Conservation (phyloP, 2,797 vertebrate genomes). For the Sitta carolinensis region DNA sequence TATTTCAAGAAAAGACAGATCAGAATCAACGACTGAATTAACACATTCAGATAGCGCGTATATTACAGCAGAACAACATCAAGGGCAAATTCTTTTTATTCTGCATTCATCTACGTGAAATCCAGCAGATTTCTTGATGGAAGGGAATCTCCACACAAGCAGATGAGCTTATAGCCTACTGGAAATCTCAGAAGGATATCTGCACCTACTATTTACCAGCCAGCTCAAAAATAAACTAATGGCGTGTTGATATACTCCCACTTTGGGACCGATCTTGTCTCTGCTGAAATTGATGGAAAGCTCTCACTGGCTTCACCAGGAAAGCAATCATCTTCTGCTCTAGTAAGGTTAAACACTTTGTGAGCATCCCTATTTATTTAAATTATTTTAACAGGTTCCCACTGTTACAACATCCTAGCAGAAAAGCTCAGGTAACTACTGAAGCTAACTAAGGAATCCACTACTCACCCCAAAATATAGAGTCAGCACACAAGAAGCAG, state of each 20-base stretch:
- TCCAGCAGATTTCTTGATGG: conserved; percentile 35
- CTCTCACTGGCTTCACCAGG: background rate
- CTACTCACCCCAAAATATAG: conserved; percentile 42
- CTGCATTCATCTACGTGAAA: conserved; percentile 17
- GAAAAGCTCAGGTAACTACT: conserved; percentile 63
- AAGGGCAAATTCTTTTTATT: conserved; percentile 15
- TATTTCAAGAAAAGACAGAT: conserved; percentile 35
- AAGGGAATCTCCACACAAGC: conserved; percentile 29
- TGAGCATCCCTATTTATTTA: conserved; percentile 30
- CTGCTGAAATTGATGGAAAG: conserved; percentile 11
- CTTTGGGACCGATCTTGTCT: background rate
- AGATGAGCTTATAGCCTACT: conserved; percentile 35
- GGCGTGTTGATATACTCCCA: background rate
- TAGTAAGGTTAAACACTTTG: conserved; percentile 24
- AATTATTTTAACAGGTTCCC: conserved; percentile 25
- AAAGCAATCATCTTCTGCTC: background rate
- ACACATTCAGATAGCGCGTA: conserved; percentile 10
- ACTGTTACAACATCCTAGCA: conserved; percentile 40
- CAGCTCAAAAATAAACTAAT: conserved; percentile 14
- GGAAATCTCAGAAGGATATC: background rate
- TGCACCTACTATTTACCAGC: conserved; percentile 17
- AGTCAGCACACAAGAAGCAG: conserved; percentile 57
- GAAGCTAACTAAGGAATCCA: conserved; percentile 56
- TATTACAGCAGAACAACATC: conserved; percentile 45
- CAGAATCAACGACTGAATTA: background rate